Percentiles rank a stretch among this genome's conserved stretches.
Evolutionary conservation across 1,140 invertebrate species (phyloP).

Genomic region (Asobara japonica): DNA sequence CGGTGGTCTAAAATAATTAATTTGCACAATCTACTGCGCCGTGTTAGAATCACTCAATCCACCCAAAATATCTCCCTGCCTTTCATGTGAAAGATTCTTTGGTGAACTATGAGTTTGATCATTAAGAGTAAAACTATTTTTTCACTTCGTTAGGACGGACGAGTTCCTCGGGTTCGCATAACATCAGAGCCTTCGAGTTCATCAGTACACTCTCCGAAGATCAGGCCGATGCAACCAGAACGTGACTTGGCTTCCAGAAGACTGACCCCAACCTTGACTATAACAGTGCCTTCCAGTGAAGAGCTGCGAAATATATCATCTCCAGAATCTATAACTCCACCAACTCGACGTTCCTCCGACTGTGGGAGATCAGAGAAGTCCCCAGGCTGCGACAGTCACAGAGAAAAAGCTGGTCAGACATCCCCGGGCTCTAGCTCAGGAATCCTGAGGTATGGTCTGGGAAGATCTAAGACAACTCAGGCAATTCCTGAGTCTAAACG

Average conservation of each 20-base stretch:
- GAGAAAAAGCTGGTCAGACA: constrained; percentile 22
- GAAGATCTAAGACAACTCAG: constrained; percentile 29
- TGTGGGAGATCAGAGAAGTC: constrained; percentile 24
- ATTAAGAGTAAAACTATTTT: no score
- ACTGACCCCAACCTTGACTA: constrained; percentile 65
- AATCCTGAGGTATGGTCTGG: constrained; percentile 34
- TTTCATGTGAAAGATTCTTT: no score
- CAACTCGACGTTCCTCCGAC: constrained; percentile 30
- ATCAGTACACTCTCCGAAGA: constrained; percentile 14
- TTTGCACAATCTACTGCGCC: no score
- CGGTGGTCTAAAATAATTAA: no score
- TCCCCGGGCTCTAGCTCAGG: constrained; percentile 28
- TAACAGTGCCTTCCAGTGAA: constrained; percentile 71
- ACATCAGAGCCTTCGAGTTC: constrained; percentile 34
- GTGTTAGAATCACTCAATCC: no score
- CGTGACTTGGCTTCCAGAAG: constrained; percentile 44
- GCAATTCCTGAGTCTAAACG: constrained; percentile 11
- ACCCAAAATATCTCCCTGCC: no score
- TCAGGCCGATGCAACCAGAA: background rate
- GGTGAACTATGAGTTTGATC: no score
- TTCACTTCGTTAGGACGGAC: constrained; percentile 24
- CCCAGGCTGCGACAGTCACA: constrained; percentile 16
- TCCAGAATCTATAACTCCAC: constrained; percentile 49
- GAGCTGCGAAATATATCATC: constrained; percentile 62
- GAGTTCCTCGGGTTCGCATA: constrained; percentile 40